These are phyloP conservation scores for Diorhabda sublineata DNA, from an alignment of 1,140 invertebrate genomes.

Conservation along the genomic window DNA sequence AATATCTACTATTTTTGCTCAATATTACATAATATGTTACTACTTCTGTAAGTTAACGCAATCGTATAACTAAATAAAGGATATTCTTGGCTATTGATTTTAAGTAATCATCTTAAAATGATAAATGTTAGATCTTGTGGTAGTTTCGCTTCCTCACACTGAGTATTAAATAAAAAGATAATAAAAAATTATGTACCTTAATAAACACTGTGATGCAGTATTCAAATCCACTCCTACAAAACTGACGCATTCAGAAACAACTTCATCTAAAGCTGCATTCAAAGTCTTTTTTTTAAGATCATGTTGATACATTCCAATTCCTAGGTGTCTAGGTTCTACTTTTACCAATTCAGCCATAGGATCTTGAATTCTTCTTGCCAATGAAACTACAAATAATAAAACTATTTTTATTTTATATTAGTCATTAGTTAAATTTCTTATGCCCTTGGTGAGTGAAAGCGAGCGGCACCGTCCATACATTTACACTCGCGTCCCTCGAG, in stretches of 20 bases:
- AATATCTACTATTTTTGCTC: no score
- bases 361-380: conserved; percentile 82
- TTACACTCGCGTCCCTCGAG: no score
- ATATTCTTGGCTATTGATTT: no score
- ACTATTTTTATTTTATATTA: neutral
- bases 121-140: no score
- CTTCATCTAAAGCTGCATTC: conserved; percentile 66
- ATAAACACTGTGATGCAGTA: conserved; percentile 71
- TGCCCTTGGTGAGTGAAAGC: no score
- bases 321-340: conserved; percentile 86
- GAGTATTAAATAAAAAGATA: neutral
- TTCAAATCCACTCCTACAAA: conserved; percentile 91
- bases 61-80: no score
- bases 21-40: no score
- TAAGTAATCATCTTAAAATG: no score
- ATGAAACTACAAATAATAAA: conserved; percentile 58
- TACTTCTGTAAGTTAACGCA: no score
- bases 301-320: conserved; percentile 91
- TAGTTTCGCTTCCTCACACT: no score
- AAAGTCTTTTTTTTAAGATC: conserved; percentile 77
- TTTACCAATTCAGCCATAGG: conserved; percentile 88
- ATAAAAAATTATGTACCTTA: conserved; percentile 55
- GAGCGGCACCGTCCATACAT: no score
- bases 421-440: no score
- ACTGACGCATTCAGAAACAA: conserved; percentile 80